Conservation (phyloP, 2,797 vertebrate species). For the Pangasius djambal region DNA sequence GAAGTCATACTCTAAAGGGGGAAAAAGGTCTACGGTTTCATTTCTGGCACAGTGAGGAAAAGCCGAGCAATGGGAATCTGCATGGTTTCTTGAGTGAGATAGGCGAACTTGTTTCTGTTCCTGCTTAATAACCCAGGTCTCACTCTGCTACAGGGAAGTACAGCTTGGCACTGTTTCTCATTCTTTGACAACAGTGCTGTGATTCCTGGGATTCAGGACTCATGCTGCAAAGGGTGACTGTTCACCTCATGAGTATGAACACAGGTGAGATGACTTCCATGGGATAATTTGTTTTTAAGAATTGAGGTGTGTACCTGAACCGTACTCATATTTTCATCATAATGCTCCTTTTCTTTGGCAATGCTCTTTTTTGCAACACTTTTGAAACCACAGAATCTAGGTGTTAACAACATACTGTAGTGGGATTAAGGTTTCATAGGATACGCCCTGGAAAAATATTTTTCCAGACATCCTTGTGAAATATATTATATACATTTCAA, state of each 20-base stretch:
- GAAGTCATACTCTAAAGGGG: slow-evolving; percentile 46
- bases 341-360: slow-evolving; percentile 46
- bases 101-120: slow-evolving; percentile 40
- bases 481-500: slow-evolving; percentile 55
- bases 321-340: slow-evolving; percentile 21
- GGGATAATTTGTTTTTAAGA: slow-evolving; percentile 5
- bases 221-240: background rate
- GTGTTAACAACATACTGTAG: slow-evolving; percentile 65
- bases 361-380: slow-evolving; percentile 50
- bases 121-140: background rate
- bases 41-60: slow-evolving; percentile 59
- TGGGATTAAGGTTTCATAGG: slow-evolving; percentile 60
- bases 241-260: background rate
- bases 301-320: slow-evolving; percentile 13
- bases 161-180: background rate
- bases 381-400: slow-evolving; percentile 63
- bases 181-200: background rate
- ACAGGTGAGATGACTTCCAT: background rate
- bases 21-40: slow-evolving; percentile 55
- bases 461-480: slow-evolving; percentile 65
- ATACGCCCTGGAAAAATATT: slow-evolving; percentile 69
- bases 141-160: background rate
- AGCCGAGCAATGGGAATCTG: slow-evolving; percentile 69
- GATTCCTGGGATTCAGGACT: background rate
- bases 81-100: slow-evolving; percentile 62